Evolutionary conservation across 2,113 vertebrate species (phyloP).

Genomic region (Glareola pratincola): DNA sequence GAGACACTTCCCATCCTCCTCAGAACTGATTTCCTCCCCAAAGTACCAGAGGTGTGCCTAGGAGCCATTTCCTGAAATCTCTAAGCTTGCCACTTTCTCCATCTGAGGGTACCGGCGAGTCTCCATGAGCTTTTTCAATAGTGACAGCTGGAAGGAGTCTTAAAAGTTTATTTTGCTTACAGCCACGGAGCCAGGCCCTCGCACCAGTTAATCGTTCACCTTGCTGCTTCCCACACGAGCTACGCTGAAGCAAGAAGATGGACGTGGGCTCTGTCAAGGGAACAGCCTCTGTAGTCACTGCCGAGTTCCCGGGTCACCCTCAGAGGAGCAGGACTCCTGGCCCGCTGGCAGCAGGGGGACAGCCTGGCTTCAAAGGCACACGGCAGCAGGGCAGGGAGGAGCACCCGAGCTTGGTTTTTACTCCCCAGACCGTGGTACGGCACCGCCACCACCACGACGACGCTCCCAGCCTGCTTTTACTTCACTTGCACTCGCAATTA

Average conservation of each 20-base stretch:
- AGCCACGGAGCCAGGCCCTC: background rate
- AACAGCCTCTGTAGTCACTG: background rate
- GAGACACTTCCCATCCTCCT: background rate
- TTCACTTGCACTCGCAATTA: background rate
- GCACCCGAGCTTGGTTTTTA: background rate
- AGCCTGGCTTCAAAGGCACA: background rate
- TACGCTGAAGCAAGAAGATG: background rate
- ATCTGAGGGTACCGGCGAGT: background rate
- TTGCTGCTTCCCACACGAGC: background rate
- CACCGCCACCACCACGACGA: background rate
- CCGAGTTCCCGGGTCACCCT: background rate
- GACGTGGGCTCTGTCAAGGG: background rate
- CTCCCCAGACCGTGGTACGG: fast-evolving
- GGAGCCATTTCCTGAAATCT: background rate
- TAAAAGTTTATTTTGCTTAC: background rate
- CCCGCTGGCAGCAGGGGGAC: background rate
- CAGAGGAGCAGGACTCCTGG: fast-evolving
- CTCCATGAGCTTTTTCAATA: background rate
- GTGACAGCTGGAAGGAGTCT: background rate
- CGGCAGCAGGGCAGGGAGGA: background rate
- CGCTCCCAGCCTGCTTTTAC: background rate
- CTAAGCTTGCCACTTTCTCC: background rate
- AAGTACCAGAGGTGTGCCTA: background rate
- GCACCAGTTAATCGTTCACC: background rate
- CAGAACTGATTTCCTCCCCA: background rate